These are phyloP conservation scores for Tachysurus fulvidraco DNA, from an alignment of 2,113 vertebrate species.

Conservation along the genomic window DNA sequence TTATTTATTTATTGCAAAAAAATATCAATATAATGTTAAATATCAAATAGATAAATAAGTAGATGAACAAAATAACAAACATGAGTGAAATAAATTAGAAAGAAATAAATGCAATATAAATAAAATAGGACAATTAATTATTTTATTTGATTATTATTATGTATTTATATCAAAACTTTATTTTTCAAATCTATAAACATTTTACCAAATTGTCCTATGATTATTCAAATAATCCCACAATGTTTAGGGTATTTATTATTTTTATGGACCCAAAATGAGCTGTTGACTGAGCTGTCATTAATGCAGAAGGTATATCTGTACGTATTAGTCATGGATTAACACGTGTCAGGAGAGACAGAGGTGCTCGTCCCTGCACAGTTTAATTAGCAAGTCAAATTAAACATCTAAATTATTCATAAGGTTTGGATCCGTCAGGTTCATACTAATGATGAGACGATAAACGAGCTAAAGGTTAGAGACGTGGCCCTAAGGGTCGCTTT, in stretches of 20 bases:
- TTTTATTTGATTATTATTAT: too few species aligned
- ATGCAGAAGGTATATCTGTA: neutral
- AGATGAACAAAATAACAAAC: too few species aligned
- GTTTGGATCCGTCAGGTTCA: neutral
- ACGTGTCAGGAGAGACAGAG: neutral
- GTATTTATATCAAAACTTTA: too few species aligned
- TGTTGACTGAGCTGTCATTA: neutral
- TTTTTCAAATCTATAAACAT: too few species aligned
- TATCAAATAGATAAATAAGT: too few species aligned
- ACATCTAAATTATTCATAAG: conserved; percentile 21
- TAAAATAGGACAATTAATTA: too few species aligned
- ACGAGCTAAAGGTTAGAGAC: neutral
- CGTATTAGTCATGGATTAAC: conserved; percentile 4
- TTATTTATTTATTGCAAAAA: too few species aligned
- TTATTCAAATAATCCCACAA: neutral
- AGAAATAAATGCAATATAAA: too few species aligned
- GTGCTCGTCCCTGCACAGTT: neutral
- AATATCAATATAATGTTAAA: too few species aligned
- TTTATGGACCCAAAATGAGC: neutral
- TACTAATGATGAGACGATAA: neutral
- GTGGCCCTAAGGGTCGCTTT: neutral
- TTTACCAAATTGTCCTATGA: too few species aligned
- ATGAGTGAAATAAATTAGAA: too few species aligned
- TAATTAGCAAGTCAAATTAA: conserved; percentile 7
- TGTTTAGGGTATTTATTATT: neutral